Conservation (phyloP, 1,140 invertebrate genomes). For the Cecropterus lyciades region DNA sequence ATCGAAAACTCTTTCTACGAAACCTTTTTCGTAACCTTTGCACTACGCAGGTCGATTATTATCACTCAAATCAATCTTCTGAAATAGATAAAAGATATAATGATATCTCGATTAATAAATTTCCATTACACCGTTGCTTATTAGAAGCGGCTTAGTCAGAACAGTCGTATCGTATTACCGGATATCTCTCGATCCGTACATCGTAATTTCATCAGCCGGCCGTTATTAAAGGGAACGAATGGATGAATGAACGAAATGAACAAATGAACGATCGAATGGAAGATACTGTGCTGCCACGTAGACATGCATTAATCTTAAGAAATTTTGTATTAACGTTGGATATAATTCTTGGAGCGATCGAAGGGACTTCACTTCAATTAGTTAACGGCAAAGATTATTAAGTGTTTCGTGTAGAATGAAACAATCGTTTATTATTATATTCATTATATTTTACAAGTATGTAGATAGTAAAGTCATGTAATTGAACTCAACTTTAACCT, state of each 20-base stretch:
- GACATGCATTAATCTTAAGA: constrained; percentile 18
- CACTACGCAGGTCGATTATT: no score
- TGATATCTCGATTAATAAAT: neutral
- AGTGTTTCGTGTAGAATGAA: neutral
- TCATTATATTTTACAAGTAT: no score
- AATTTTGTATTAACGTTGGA: constrained; percentile 8
- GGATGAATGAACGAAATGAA: constrained; percentile 2
- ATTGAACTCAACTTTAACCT: no score
- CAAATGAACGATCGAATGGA: constrained; percentile 1
- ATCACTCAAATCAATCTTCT: neutral
- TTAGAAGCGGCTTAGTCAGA: constrained; percentile 5
- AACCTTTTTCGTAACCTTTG: no score
- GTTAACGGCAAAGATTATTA: constrained; percentile 7
- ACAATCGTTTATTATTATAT: no score
- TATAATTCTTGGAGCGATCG: constrained; percentile 6
- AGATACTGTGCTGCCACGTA: constrained; percentile 1
- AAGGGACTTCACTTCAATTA: constrained; percentile 13
- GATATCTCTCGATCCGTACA: constrained; percentile 4
- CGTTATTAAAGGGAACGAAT: constrained; percentile 4
- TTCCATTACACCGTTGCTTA: constrained; percentile 16
- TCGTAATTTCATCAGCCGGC: constrained; percentile 13
- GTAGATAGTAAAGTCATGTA: no score
- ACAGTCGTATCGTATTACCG: constrained; percentile 6
- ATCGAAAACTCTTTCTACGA: no score
- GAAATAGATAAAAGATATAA: neutral